Percentiles rank a stretch among this genome's conserved stretches.
Evolutionary conservation across 2,113 vertebrate genomes (phyloP).

Genomic region (Ptilonorhynchus violaceus): DNA sequence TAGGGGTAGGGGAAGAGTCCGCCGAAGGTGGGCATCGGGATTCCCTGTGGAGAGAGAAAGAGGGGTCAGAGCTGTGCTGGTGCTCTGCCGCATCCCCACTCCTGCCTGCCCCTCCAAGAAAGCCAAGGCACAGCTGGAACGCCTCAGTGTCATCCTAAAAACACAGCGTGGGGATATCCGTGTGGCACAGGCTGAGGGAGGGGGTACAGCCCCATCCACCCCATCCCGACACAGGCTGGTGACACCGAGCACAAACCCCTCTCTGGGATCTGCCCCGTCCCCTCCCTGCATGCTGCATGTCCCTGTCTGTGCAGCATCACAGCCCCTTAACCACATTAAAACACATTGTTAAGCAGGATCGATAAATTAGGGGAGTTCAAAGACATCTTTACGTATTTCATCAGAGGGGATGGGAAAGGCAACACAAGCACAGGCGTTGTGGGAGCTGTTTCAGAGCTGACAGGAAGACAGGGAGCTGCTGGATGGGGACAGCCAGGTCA

Average conservation of each 20-base stretch:
- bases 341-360: not conserved
- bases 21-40: conserved; percentile 96
- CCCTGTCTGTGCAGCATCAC: not conserved
- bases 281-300: accelerated
- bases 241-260: accelerated
- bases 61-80: not conserved
- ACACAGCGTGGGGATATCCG: accelerated
- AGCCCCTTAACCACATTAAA: not conserved
- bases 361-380: not conserved
- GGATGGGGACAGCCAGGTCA: not conserved
- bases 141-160: not conserved
- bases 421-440: accelerated
- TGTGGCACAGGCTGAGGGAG: not conserved
- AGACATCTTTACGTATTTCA: not conserved
- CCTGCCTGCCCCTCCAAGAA: not conserved
- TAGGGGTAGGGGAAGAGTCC: conserved; percentile 97
- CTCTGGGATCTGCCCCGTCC: not conserved
- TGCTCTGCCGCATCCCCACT: accelerated
- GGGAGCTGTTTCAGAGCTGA: not conserved
- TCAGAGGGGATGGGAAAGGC: not conserved
- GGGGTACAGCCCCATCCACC: not conserved
- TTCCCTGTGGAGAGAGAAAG: conserved; percentile 79
- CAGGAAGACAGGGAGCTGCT: not conserved
- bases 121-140: accelerated
- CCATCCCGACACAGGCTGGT: accelerated